Percentiles rank a stretch among this genome's conserved stretches.
phyloP scores from a whole-genome alignment of 2,797 vertebrate species.

The Halcyon chelicuti region DNA sequence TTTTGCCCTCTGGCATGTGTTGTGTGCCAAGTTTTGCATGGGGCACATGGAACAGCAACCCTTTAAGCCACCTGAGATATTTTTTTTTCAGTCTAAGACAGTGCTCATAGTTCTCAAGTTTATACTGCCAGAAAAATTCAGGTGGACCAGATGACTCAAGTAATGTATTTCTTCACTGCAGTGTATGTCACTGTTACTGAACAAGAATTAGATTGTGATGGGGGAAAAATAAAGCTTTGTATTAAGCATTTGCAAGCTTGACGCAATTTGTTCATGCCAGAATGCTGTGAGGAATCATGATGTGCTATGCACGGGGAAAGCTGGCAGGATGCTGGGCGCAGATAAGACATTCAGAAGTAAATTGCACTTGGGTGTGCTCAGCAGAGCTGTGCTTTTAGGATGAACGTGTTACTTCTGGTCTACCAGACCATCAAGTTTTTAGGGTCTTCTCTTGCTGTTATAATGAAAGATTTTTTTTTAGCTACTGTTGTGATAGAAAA shows the following conservation, averaged over 20 bases:
- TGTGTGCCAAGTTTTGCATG: background rate
- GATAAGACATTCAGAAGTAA: background rate
- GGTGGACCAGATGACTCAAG: background rate
- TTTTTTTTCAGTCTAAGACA: background rate
- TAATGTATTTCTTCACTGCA: background rate
- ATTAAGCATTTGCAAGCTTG: background rate
- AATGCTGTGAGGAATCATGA: conserved; percentile 18
- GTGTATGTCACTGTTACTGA: background rate
- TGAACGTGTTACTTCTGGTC: background rate
- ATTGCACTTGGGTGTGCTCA: background rate
- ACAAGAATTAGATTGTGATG: background rate
- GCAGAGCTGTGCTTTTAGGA: background rate
- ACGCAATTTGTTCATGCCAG: conserved; percentile 24
- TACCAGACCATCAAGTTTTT: background rate
- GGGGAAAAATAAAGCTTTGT: background rate
- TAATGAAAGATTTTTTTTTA: background rate
- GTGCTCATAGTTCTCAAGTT: background rate
- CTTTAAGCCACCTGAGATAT: background rate
- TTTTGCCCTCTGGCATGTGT: background rate
- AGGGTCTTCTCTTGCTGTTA: background rate
- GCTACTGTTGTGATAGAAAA: background rate
- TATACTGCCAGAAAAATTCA: background rate
- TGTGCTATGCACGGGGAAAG: conserved; percentile 9
- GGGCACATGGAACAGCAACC: background rate
- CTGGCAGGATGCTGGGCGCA: background rate